Evolutionary conservation across 2,797 vertebrate genomes (phyloP).

Genomic region (Gila robusta): DNA sequence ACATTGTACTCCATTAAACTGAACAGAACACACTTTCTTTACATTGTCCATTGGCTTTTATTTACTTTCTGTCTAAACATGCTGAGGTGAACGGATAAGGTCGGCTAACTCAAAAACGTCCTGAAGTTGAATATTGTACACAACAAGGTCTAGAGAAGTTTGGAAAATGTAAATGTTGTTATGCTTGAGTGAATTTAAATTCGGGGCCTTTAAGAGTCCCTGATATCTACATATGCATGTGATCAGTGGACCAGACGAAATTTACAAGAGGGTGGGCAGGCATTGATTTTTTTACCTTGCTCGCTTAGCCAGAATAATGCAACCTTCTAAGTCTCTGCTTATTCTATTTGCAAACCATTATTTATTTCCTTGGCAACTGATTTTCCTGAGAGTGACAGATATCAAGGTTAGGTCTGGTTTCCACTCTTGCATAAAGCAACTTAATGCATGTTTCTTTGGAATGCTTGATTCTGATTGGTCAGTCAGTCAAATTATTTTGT

Average conservation of each 20-base stretch:
- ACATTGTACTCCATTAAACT: slow-evolving; percentile 3
- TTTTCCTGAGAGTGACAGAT: neutral
- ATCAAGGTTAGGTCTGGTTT: neutral
- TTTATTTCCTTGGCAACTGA: neutral
- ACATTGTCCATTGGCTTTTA: neutral
- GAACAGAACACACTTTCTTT: neutral
- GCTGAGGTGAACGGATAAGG: neutral
- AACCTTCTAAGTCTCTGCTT: neutral
- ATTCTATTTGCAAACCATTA: slow-evolving; percentile 8
- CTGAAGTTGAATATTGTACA: neutral
- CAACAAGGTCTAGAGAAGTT: slow-evolving; percentile 16
- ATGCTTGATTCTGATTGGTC: slow-evolving; percentile 2
- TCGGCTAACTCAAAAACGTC: neutral
- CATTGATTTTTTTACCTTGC: slow-evolving; percentile 3
- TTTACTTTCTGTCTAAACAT: neutral
- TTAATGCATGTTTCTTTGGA: neutral
- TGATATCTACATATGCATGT: slow-evolving; percentile 28
- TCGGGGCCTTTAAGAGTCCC: slow-evolving; percentile 14
- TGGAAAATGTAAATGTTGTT: neutral
- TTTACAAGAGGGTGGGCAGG: neutral
- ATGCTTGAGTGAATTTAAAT: slow-evolving; percentile 32
- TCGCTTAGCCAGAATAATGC: slow-evolving; percentile 24
- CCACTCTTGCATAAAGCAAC: neutral
- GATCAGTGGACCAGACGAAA: slow-evolving; percentile 7
- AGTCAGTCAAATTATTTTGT: neutral